Percentiles rank a stretch among this genome's conserved stretches.
phyloP scores from a whole-genome alignment of 2,797 vertebrate species.

The Kryptopterus vitreolus region DNA sequence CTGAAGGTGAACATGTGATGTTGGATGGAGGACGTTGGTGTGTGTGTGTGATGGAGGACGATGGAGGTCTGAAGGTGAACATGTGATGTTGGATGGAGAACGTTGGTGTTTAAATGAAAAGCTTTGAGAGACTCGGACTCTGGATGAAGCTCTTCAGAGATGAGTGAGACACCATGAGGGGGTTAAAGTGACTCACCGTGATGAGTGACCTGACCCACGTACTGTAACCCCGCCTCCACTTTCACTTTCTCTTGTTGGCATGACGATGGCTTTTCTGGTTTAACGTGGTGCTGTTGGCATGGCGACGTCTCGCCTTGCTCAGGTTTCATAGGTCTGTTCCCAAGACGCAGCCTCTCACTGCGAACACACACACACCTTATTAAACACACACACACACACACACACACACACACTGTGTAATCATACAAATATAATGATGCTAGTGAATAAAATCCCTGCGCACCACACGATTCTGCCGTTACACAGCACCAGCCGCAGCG shows the following conservation, averaged over 20 bases:
- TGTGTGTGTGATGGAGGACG: background rate
- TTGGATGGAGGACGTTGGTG: background rate
- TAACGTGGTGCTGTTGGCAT: slow-evolving; percentile 60
- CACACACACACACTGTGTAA: background rate
- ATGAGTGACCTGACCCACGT: slow-evolving; percentile 61
- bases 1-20: background rate
- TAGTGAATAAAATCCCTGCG: background rate
- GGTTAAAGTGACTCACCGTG: slow-evolving; percentile 27
- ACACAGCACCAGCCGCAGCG: slow-evolving; percentile 88
- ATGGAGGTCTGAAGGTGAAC: too few relatives aligned
- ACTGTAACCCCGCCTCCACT: slow-evolving; percentile 53
- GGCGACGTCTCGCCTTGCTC: slow-evolving; percentile 71
- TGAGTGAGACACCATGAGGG: background rate
- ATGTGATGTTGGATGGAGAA: background rate
- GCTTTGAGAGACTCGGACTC: background rate
- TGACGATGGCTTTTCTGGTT: slow-evolving; percentile 65
- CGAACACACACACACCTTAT: background rate
- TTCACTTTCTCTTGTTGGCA: slow-evolving; percentile 41
- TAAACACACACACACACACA: slow-evolving; percentile 6
- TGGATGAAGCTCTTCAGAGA: background rate
- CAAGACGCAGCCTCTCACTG: slow-evolving; percentile 84
- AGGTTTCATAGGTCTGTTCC: slow-evolving; percentile 73
- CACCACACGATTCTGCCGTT: slow-evolving; percentile 94
- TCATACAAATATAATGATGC: background rate
- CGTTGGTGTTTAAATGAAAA: background rate